phyloP scores from a whole-genome alignment of 2,888 invertebrate genomes.

The Stictocephala bisonia region DNA sequence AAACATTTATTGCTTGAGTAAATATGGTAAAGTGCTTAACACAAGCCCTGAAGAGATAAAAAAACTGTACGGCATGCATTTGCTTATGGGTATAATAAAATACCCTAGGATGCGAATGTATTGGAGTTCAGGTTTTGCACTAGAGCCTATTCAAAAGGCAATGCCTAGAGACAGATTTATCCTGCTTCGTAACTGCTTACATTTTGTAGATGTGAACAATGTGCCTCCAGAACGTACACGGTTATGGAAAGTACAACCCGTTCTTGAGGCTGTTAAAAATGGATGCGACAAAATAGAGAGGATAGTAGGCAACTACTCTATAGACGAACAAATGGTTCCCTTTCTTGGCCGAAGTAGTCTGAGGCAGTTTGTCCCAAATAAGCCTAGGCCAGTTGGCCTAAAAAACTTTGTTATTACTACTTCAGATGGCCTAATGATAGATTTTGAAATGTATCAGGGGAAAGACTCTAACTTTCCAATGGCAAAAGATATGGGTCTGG shows the following conservation, averaged over 20 bases:
- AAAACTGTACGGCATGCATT: constrained; percentile 30
- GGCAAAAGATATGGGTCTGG: background rate
- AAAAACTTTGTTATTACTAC: constrained; percentile 5
- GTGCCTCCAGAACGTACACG: no score
- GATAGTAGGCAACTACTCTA: background rate
- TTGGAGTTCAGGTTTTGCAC: constrained; percentile 28
- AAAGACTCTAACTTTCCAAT: background rate
- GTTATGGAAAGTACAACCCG: no score
- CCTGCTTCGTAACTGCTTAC: no score
- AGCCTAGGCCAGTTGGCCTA: constrained; percentile 22
- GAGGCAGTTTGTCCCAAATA: constrained; percentile 13
- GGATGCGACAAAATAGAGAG: background rate
- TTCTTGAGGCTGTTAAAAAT: constrained; percentile 4
- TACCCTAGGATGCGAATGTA: constrained; percentile 45
- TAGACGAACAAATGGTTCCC: constrained; percentile 16
- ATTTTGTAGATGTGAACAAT: no score
- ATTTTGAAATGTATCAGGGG: constrained; percentile 12
- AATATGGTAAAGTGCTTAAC: constrained; percentile 27
- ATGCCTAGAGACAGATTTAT: constrained; percentile 44
- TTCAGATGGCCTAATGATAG: constrained; percentile 15
- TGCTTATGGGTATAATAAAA: constrained; percentile 35
- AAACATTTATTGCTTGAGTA: constrained; percentile 29
- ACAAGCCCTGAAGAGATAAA: constrained; percentile 35
- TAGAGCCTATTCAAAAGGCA: constrained; percentile 10
- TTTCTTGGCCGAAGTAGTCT: background rate